These are phyloP conservation scores for Tangara arthus DNA, from an alignment of 2,797 vertebrate species.

Conservation along the genomic window DNA sequence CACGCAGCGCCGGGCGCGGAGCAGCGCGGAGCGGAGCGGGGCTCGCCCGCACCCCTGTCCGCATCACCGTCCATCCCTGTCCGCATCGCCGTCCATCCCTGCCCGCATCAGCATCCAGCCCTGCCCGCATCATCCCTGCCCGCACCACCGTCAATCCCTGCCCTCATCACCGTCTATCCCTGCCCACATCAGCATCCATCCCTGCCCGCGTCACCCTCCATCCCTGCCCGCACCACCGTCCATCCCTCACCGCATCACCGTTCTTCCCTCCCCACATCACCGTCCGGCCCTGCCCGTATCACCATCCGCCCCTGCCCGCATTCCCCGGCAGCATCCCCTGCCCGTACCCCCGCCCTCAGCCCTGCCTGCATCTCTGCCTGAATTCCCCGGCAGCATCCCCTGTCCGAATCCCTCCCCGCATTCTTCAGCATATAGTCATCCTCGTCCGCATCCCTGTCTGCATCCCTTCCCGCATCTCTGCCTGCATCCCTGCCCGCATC, in stretches of 20 bases:
- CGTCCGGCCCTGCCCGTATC: background rate
- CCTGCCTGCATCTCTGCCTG: background rate
- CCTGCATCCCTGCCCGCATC: background rate
- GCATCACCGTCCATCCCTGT: background rate
- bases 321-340: background rate
- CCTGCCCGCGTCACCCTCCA: too few species aligned
- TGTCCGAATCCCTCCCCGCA: too few species aligned
- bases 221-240: too few species aligned
- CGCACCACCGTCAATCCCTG: too few species aligned
- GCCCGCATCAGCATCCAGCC: too few species aligned
- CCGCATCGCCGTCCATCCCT: background rate
- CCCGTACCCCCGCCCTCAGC: too few species aligned
- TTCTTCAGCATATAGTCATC: too few species aligned
- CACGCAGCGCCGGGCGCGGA: background rate
- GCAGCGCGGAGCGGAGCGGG: background rate
- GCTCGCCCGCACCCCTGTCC: background rate
- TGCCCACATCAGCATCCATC: too few species aligned
- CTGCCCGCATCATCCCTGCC: background rate
- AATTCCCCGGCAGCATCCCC: background rate
- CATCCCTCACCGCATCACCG: background rate
- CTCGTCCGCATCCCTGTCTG: rapidly evolving
- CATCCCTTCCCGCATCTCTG: too few species aligned
- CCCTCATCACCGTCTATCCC: too few species aligned
- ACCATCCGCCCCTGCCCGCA: background rate
- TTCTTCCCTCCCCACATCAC: too few species aligned